Percentiles rank a stretch among this genome's conserved stretches.
phyloP scores from a whole-genome alignment of 2,888 invertebrate species.

The Glyphotaelius pellucidus region DNA sequence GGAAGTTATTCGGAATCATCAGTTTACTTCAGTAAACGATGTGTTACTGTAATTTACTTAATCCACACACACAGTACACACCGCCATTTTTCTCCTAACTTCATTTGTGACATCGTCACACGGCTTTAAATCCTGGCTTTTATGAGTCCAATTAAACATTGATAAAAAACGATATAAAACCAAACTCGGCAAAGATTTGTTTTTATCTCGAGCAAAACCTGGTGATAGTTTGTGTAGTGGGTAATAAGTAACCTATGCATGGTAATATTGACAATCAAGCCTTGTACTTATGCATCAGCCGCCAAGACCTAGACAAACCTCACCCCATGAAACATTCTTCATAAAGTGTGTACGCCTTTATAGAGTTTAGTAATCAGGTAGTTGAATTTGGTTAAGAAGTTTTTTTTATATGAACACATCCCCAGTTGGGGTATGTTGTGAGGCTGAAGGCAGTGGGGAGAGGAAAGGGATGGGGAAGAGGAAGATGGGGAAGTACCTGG shows the following conservation, averaged over 20 bases:
- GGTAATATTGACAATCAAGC: too few relatives aligned
- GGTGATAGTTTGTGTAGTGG: neutral
- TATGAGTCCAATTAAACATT: neutral
- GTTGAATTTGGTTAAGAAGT: too few relatives aligned
- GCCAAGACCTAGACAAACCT: too few relatives aligned
- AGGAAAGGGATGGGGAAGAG: too few relatives aligned
- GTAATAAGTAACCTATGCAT: neutral
- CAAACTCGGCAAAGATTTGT: constrained; percentile 25
- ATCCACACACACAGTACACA: neutral
- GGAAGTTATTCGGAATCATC: neutral
- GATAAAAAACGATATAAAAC: constrained; percentile 6
- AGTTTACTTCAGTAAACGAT: neutral
- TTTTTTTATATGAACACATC: too few relatives aligned
- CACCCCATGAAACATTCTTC: too few relatives aligned
- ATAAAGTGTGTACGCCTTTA: too few relatives aligned
- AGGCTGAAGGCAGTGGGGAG: too few relatives aligned
- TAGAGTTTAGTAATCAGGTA: too few relatives aligned
- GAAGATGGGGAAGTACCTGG: too few relatives aligned
- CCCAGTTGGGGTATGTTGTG: too few relatives aligned
- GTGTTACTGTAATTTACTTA: neutral
- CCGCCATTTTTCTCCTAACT: neutral
- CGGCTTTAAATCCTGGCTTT: neutral
- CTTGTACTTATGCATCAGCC: too few relatives aligned
- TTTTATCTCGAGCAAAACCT: neutral
- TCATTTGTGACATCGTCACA: constrained; percentile 30